Evolutionary conservation across 2,888 invertebrate species (phyloP).

Genomic region (Nemurella pictetii): DNA sequence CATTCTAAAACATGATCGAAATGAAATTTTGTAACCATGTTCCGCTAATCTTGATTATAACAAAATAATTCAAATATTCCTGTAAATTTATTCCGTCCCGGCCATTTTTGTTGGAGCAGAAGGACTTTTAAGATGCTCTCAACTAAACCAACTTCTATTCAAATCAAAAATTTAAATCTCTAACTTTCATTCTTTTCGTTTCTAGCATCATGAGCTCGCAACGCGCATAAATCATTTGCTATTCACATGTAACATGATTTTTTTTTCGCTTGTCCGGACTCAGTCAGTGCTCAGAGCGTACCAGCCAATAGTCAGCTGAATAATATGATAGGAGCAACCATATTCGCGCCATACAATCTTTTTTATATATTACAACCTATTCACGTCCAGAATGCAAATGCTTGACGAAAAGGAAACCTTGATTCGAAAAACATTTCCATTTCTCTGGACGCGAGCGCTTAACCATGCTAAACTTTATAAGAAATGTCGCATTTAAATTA

Average conservation of each 20-base stretch:
- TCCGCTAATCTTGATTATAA: not conserved
- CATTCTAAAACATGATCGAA: not conserved
- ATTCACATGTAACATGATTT: not conserved
- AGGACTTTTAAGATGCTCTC: not conserved
- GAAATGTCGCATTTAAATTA: no score
- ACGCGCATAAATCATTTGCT: not conserved
- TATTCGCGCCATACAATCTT: not conserved
- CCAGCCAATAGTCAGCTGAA: not conserved
- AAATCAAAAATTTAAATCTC: not conserved
- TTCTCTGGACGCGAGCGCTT: no score
- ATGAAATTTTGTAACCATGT: not conserved
- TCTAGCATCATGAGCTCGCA: not conserved
- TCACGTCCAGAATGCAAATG: slow-evolving; percentile 19
- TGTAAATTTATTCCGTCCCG: not conserved
- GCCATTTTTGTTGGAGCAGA: not conserved
- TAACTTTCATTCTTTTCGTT: not conserved
- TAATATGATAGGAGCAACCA: not conserved
- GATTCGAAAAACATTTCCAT: not conserved
- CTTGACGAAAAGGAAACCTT: not conserved
- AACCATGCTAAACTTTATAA: no score
- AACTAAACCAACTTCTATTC: not conserved
- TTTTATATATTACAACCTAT: slow-evolving; percentile 7
- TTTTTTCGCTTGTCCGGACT: not conserved
- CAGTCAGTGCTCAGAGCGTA: not conserved
- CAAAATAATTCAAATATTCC: not conserved